Base-by-base conservation (phyloP, 2,888 invertebrate genomes). In the Eumerus sabulonum region DNA sequence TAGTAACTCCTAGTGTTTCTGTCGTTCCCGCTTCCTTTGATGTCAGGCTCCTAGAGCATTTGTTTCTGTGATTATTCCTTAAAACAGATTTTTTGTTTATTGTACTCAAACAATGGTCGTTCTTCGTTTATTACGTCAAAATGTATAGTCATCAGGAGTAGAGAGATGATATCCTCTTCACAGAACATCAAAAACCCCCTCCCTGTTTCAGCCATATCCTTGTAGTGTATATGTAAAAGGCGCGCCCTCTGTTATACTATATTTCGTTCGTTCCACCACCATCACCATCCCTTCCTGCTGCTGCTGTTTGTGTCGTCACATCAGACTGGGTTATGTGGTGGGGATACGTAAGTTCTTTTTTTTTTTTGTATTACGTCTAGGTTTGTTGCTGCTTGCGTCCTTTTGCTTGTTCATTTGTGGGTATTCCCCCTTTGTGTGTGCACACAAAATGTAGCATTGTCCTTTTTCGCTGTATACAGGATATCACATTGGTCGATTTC, bases 401-500 rank as follows among this genome's bases (percentile, higher is more conserved):
- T 62, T 72, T 77, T 57, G 56, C 63, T 77, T 54, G 42, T 73
- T 73, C 62, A 62, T 68, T 62, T 67, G 53, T 67, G 67, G 57
- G 53, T 56, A 67, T 73, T 67, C 48, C 57, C 47, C 44, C 66
- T 79, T 79, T 79, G 73, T 79, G 74, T 74, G 67, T 79, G 74
- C 79, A 79, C 79, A 87, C 84, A 87, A 86, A 87, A 86, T 86
- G 85, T 85, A 86, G 86, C 85, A 87, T 86, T 86, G 85, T 86
- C 85, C 85, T 85, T 84, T 83, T 83, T 83, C 76, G 57, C 82
- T 84, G 82, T 85, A 83, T 84, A 85, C 86, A 84, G 85, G 84
- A 87, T 86, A 86, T 86, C 86, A 88, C 86, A 88, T 88, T 88
- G 88, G 88, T 88, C 88, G 88, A 88, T 87, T 86, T 84, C 85